These are phyloP conservation scores for Agriopis aurantiaria DNA, from an alignment of 2,888 invertebrate genomes.

Conservation along the genomic window DNA sequence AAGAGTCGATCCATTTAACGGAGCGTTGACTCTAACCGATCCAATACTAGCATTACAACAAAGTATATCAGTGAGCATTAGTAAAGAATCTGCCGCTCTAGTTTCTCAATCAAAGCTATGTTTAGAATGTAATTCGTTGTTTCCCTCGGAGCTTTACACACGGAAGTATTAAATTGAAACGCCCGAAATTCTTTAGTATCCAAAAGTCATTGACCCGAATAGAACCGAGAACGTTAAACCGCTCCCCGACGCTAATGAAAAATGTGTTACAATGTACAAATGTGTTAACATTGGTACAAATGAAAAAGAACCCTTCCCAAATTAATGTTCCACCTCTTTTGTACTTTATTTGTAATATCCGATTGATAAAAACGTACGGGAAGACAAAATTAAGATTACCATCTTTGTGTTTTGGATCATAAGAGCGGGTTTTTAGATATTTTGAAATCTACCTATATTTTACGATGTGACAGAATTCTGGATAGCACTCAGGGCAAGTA, in stretches of 20 bases:
- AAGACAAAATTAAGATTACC: not conserved
- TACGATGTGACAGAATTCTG: too few relatives aligned
- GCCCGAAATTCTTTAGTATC: constrained; percentile 20
- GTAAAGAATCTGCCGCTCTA: not conserved
- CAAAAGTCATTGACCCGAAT: constrained; percentile 25
- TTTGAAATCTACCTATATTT: too few relatives aligned
- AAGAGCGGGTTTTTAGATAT: too few relatives aligned
- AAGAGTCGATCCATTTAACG: too few relatives aligned
- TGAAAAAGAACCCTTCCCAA: constrained; percentile 28
- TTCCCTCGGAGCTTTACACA: constrained; percentile 8
- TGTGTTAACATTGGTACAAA: constrained; percentile 30
- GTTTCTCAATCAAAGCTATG: constrained; percentile 4
- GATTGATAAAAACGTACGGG: constrained; percentile 1
- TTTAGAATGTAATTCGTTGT: constrained; percentile 8
- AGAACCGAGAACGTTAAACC: constrained; percentile 12
- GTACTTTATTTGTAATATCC: constrained; percentile 17
- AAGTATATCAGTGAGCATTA: not conserved
- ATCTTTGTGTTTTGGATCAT: too few relatives aligned
- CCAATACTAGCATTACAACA: not conserved
- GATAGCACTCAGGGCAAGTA: too few relatives aligned
- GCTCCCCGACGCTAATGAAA: constrained; percentile 21
- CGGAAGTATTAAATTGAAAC: constrained; percentile 25
- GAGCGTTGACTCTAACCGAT: too few relatives aligned
- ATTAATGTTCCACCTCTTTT: constrained; percentile 29
- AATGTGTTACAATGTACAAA: constrained; percentile 24